A percentile compares a stretch with the other conserved stretches of the same genome.
Evolutionary conservation across 2,113 vertebrate species (phyloP).

Genomic region (Aphyosemion australe): DNA sequence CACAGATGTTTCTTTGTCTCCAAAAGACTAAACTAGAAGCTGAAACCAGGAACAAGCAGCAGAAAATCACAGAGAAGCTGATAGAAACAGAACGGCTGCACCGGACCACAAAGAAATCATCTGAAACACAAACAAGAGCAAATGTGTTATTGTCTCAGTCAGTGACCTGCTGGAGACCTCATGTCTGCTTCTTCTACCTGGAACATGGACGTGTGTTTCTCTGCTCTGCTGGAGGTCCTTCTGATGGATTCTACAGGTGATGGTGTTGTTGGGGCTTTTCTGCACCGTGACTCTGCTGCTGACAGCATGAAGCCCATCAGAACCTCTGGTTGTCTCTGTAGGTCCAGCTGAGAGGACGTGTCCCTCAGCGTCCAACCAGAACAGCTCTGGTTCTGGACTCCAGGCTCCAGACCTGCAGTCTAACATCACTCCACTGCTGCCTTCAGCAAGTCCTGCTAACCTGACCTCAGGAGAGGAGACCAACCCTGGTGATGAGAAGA

Average conservation of each 20-base stretch:
- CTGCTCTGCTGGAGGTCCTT: slow-evolving; percentile 6
- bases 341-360: slow-evolving; percentile 18
- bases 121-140: neutral
- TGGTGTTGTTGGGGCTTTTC: neutral
- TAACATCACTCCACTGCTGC: neutral
- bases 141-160: neutral
- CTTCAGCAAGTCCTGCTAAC: neutral
- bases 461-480: neutral
- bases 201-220: neutral
- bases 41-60: neutral
- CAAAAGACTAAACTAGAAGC: neutral
- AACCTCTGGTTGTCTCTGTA: slow-evolving; percentile 6
- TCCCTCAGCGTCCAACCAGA: slow-evolving; percentile 15
- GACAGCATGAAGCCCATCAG: slow-evolving; percentile 8
- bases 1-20: neutral
- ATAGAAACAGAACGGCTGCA: neutral
- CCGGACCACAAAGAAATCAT: slow-evolving; percentile 2
- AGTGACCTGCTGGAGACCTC: neutral
- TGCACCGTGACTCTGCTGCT: slow-evolving; percentile 23
- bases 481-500: neutral
- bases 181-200: neutral
- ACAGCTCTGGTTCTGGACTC: slow-evolving; percentile 24
- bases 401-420: slow-evolving; percentile 11
- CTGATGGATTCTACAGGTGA: slow-evolving; percentile 7
- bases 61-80: neutral